Conservation (phyloP, 2,888 invertebrate species). For the Hemistola chrysoprasaria region DNA sequence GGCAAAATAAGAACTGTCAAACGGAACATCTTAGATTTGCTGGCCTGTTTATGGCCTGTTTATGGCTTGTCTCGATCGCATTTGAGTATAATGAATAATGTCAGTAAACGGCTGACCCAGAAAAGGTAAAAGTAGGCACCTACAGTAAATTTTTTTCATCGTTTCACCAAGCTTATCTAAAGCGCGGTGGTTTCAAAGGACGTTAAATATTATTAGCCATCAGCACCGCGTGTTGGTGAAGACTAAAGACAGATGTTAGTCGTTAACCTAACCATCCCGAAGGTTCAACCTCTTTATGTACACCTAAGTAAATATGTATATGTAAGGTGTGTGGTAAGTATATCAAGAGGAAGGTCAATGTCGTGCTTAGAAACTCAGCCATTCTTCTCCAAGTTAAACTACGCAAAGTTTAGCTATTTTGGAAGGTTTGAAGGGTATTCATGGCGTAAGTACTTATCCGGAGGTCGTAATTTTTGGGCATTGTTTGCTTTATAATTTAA, state of each 20-base stretch:
- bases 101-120: too few species aligned
- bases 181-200: constrained; percentile 6
- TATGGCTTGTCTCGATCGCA: too few species aligned
- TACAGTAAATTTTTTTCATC: background rate
- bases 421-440: constrained; percentile 5
- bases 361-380: constrained; percentile 6
- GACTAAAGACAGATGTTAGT: constrained; percentile 19
- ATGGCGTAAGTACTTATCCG: too few species aligned
- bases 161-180: background rate
- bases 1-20: too few species aligned
- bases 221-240: constrained; percentile 10
- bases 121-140: too few species aligned
- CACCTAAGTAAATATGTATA: constrained; percentile 12
- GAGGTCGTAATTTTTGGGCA: too few species aligned
- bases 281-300: constrained; percentile 14
- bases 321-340: constrained; percentile 11
- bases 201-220: constrained; percentile 11
- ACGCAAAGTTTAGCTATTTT: constrained; percentile 4
- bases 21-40: too few species aligned
- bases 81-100: too few species aligned
- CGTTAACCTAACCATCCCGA: constrained; percentile 17
- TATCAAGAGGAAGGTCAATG: constrained; percentile 15
- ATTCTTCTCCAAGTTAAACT: constrained; percentile 3
- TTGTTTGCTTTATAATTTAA: too few species aligned
- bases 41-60: too few species aligned